Percentiles rank a stretch among this genome's conserved stretches.
phyloP scores from a whole-genome alignment of 2,797 vertebrate species.

The Hemibagrus guttatus region DNA sequence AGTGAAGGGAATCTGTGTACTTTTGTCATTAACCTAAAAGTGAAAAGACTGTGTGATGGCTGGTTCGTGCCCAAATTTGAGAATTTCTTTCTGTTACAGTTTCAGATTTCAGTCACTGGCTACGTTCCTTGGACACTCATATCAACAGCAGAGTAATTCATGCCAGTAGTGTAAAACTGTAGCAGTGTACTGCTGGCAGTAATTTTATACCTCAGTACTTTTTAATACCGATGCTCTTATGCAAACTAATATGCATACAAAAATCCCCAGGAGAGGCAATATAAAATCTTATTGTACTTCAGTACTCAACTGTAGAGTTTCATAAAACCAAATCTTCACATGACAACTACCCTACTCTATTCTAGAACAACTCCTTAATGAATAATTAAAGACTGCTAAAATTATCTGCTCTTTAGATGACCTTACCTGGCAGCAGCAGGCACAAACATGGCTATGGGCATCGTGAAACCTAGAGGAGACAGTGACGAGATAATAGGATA shows the following conservation, averaged over 20 bases:
- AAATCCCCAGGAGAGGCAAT: background rate
- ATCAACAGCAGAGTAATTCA: background rate
- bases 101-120: conserved; percentile 12
- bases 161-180: background rate
- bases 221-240: background rate
- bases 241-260: background rate
- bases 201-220: background rate
- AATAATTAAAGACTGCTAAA: conserved; percentile 75
- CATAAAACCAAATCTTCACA: background rate
- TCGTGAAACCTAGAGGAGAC: conserved; percentile 13
- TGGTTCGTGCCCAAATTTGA: background rate
- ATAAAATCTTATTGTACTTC: conserved; percentile 33
- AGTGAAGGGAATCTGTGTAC: background rate
- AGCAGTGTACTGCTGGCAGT: background rate
- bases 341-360: conserved; percentile 6
- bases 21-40: background rate
- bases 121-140: background rate
- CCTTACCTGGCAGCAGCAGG: conserved; percentile 69
- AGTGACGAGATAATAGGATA: conserved; percentile 32
- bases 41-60: background rate
- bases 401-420: conserved; percentile 67
- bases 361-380: conserved; percentile 62
- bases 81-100: background rate
- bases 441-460: conserved; percentile 52
- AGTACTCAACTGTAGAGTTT: background rate